Percentiles rank a stretch among this genome's conserved stretches.
Conservation (phyloP, 2,888 invertebrate genomes). For the Trachelus troglodyta region DNA sequence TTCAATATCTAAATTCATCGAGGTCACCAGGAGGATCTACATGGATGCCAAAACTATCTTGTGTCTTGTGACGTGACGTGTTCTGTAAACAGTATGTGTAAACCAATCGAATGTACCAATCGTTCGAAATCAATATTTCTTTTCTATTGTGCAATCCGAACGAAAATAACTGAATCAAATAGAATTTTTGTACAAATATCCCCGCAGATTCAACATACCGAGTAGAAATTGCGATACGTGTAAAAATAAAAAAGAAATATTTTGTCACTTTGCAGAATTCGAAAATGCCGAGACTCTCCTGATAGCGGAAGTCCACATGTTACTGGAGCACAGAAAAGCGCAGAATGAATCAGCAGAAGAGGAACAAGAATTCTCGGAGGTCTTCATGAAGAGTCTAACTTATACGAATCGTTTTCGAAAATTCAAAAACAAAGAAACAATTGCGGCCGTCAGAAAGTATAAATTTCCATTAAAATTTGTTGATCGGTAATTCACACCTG, state of each 20-base stretch:
- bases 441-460: slow-evolving; percentile 94
- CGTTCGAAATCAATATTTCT: no score
- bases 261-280: slow-evolving; percentile 77
- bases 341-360: slow-evolving; percentile 99
- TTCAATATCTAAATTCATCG: no score
- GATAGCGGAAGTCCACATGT: slow-evolving; percentile 96
- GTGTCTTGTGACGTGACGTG: no score
- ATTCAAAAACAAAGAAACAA: slow-evolving; percentile 98
- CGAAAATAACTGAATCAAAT: no score
- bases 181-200: no score
- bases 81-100: no score
- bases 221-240: no score
- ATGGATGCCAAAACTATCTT: no score
- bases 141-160: no score
- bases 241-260: background rate
- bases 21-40: no score
- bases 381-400: slow-evolving; percentile 96
- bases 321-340: slow-evolving; percentile 95
- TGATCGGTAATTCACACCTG: background rate
- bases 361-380: slow-evolving; percentile 97
- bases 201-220: no score
- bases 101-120: no score
- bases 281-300: slow-evolving; percentile 97
- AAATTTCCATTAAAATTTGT: slow-evolving; percentile 36
- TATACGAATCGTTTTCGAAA: slow-evolving; percentile 97